These are phyloP conservation scores for Meriones psammophilus DNA, from an alignment of 2,797 vertebrate species.

Conservation along the genomic window DNA sequence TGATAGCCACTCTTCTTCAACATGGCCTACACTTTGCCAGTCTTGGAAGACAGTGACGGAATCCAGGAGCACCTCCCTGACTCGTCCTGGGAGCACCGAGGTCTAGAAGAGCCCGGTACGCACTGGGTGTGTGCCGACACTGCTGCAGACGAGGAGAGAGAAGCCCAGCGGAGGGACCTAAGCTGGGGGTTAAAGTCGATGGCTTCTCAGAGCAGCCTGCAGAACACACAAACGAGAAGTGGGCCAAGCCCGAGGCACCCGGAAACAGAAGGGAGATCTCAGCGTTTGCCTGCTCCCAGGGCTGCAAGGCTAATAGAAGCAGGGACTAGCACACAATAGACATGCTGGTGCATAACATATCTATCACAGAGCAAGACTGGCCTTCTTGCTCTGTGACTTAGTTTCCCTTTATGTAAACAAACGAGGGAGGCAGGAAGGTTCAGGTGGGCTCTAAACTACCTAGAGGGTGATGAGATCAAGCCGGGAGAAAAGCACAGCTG, in stretches of 20 bases:
- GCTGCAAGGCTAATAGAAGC: neutral
- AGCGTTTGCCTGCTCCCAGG: neutral
- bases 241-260: neutral
- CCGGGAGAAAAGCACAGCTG: neutral
- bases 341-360: neutral
- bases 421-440: neutral
- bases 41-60: neutral
- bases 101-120: neutral
- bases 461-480: neutral
- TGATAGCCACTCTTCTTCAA: neutral
- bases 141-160: constrained; percentile 19
- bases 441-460: constrained; percentile 7
- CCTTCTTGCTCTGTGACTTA: constrained; percentile 3
- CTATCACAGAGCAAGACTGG: neutral
- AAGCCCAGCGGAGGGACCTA: neutral
- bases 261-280: neutral
- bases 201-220: neutral
- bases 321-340: neutral
- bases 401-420: constrained; percentile 21
- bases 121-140: neutral
- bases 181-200: neutral
- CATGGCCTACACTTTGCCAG: neutral
- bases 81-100: neutral
- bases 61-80: neutral
- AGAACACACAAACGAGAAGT: neutral